Evolutionary conservation across 53 echinoderm and acorn worm species (phyloP).

Genomic region (Temnopleurus reevesii): DNA sequence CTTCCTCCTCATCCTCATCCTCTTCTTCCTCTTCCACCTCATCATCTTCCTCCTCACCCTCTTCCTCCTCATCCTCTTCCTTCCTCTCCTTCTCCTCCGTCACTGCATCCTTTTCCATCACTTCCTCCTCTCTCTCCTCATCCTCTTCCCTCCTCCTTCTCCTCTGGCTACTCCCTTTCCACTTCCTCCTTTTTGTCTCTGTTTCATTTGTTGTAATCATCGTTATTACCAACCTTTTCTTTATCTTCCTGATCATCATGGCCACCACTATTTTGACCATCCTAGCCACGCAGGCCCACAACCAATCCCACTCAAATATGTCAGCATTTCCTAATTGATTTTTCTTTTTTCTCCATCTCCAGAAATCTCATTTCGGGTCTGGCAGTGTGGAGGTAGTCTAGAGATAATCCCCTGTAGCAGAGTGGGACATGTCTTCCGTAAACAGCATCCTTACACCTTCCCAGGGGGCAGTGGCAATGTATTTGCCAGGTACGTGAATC

Average conservation of each 20-base stretch:
- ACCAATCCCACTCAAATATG: neutral
- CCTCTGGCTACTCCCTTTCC: too few species aligned
- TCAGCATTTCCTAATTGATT: neutral
- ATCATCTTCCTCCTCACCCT: neutral
- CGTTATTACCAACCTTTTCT: neutral
- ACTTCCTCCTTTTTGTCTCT: neutral
- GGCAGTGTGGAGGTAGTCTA: slow-evolving; percentile 97
- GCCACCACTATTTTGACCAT: too few species aligned
- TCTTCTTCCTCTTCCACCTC: neutral
- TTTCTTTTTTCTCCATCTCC: slow-evolving; percentile 17
- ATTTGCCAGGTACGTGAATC: slow-evolving; percentile 77
- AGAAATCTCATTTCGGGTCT: slow-evolving; percentile 98
- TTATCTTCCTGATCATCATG: too few species aligned
- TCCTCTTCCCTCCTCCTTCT: neutral
- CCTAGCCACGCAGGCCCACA: too few species aligned
- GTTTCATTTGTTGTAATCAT: neutral
- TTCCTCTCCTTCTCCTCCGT: neutral
- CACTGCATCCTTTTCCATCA: neutral
- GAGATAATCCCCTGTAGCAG: slow-evolving; percentile 99
- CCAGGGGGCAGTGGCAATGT: slow-evolving; percentile 97
- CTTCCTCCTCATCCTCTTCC: neutral
- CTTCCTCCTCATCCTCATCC: neutral
- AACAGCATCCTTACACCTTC: slow-evolving; percentile 98
- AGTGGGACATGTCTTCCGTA: slow-evolving; percentile 98
- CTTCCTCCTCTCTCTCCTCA: neutral